A percentile compares a stretch with the other conserved stretches of the same genome.
Conservation (phyloP, 2,888 invertebrate species). For the Aproaerema taeniolella region DNA sequence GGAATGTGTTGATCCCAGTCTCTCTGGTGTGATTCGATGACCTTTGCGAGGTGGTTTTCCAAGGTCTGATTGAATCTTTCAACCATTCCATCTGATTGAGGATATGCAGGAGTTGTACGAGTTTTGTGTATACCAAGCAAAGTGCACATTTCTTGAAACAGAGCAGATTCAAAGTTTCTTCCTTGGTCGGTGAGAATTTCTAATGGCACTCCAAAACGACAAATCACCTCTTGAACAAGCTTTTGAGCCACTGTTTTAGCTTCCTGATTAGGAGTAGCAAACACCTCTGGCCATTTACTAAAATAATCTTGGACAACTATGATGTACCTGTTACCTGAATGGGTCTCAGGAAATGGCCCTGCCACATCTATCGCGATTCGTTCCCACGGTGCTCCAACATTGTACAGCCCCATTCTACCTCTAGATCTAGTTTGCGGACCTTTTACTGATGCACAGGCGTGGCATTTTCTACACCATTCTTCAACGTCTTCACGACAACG, state of each 20-base stretch:
- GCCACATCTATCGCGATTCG: conserved; percentile 2
- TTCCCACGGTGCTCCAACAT: conserved; percentile 3
- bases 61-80: conserved; percentile 6
- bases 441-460: not conserved
- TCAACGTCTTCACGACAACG: conserved; percentile 7
- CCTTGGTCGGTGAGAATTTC: conserved; percentile 3
- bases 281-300: conserved; percentile 1
- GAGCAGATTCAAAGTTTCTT: conserved; percentile 9
- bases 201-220: not conserved
- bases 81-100: conserved; percentile 12
- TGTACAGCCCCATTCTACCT: not conserved
- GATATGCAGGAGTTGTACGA: conserved; percentile 8
- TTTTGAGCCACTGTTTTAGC: not conserved
- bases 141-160: conserved; percentile 12
- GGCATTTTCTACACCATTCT: conserved; percentile 11
- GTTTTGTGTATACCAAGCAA: conserved; percentile 10
- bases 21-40: conserved; percentile 3
- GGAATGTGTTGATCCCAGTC: conserved; percentile 4
- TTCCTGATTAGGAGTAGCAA: not conserved
- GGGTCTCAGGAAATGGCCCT: not conserved
- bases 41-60: conserved; percentile 2
- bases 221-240: not conserved
- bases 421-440: not conserved
- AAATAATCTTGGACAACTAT: not conserved
- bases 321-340: not conserved